These are phyloP conservation scores for Agonopterix arenella DNA, from an alignment of 2,888 invertebrate genomes.

Conservation along the genomic window DNA sequence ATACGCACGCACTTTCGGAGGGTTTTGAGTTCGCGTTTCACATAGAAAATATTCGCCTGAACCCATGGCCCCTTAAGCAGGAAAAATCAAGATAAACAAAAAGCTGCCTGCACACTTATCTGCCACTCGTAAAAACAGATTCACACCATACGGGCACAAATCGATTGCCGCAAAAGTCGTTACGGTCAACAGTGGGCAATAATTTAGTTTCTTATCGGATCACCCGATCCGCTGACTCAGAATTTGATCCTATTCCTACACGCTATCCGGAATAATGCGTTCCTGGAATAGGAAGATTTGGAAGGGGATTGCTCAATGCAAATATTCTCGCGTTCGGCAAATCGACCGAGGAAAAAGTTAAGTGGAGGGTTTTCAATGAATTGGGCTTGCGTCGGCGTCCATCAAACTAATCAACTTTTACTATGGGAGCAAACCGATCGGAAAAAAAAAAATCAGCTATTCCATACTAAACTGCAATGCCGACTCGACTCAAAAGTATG, in stretches of 20 bases:
- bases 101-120: slow-evolving; percentile 14
- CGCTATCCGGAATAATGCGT: slow-evolving; percentile 20
- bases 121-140: slow-evolving; percentile 19
- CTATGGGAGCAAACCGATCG: too few relatives aligned
- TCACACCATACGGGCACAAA: slow-evolving; percentile 29
- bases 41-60: too few relatives aligned
- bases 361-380: background rate
- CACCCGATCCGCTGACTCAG: slow-evolving; percentile 54
- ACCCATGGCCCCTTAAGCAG: too few relatives aligned
- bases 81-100: slow-evolving; percentile 14
- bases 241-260: slow-evolving; percentile 31
- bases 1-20: too few relatives aligned
- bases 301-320: slow-evolving; percentile 21
- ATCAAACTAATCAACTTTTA: too few relatives aligned
- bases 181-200: slow-evolving; percentile 53
- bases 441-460: too few relatives aligned
- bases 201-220: slow-evolving; percentile 61
- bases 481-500: too few relatives aligned
- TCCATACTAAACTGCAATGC: too few relatives aligned
- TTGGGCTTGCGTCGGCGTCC: too few relatives aligned
- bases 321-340: slow-evolving; percentile 22
- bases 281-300: slow-evolving; percentile 9
- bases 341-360: slow-evolving; percentile 2
- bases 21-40: too few relatives aligned
- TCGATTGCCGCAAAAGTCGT: slow-evolving; percentile 23